phyloP scores from a whole-genome alignment of 2,888 invertebrate species.

The Diogma glabrata region DNA sequence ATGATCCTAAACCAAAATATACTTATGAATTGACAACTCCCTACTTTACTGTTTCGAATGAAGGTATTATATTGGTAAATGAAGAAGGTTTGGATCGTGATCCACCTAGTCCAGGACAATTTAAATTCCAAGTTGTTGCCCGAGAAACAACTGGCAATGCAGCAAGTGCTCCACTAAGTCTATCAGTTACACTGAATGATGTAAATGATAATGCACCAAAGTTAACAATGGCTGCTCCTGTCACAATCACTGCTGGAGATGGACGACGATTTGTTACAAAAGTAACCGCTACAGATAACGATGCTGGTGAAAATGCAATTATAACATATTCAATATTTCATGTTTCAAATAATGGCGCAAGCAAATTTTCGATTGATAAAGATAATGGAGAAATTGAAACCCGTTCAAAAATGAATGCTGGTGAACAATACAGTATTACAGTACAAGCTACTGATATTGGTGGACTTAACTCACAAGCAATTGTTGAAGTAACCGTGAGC shows the following conservation, averaged over 20 bases:
- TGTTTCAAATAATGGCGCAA: constrained; percentile 80
- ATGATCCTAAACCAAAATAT: constrained; percentile 68
- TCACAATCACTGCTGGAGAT: constrained; percentile 68
- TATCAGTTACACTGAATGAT: constrained; percentile 66
- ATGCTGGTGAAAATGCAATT: constrained; percentile 72
- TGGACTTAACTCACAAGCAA: constrained; percentile 70
- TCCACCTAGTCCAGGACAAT: constrained; percentile 71
- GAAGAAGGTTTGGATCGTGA: constrained; percentile 78
- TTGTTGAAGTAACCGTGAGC: constrained; percentile 72
- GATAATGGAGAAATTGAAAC: constrained; percentile 66
- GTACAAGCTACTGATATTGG: constrained; percentile 72
- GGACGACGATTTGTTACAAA: constrained; percentile 55
- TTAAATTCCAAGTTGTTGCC: constrained; percentile 80
- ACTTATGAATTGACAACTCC: constrained; percentile 74
- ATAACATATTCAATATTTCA: constrained; percentile 78
- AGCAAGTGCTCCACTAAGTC: constrained; percentile 69
- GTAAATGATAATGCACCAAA: constrained; percentile 80
- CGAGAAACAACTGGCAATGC: constrained; percentile 66
- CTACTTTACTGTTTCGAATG: constrained; percentile 65
- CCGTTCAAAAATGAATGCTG: constrained; percentile 68
- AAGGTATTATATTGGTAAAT: constrained; percentile 64
- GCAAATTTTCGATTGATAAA: constrained; percentile 74
- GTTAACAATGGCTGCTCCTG: constrained; percentile 66
- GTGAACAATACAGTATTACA: constrained; percentile 81
- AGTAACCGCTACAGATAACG: constrained; percentile 70